Evolutionary conservation across 2,797 vertebrate genomes (phyloP).

Genomic region (Pseudochirops corinnae): DNA sequence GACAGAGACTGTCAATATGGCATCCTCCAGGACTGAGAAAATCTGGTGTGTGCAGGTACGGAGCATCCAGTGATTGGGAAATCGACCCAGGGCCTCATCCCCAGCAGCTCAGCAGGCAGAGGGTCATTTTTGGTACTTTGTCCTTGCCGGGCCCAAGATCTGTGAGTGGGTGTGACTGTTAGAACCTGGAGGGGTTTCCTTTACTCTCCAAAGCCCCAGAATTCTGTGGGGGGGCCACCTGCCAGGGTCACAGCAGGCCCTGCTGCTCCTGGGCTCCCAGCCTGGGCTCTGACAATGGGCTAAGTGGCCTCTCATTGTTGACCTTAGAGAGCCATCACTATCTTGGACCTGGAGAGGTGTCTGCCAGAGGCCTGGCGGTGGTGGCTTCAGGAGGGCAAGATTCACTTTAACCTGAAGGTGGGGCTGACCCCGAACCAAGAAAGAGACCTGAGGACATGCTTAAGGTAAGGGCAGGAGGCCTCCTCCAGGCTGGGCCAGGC

Average conservation of each 20-base stretch:
- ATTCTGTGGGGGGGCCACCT: neutral
- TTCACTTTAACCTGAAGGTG: neutral
- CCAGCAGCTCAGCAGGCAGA: neutral
- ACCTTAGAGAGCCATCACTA: neutral
- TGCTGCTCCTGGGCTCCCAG: neutral
- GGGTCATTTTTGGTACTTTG: neutral
- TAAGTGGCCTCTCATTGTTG: neutral
- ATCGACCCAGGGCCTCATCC: no score
- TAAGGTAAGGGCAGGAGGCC: neutral
- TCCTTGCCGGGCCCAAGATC: neutral
- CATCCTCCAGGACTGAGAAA: constrained; percentile 22
- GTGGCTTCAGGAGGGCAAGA: neutral
- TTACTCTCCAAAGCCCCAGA: neutral
- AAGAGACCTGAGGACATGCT: neutral
- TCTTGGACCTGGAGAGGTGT: constrained; percentile 1
- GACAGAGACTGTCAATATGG: neutral
- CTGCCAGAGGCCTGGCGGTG: neutral
- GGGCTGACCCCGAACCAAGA: neutral
- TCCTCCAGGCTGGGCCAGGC: no score
- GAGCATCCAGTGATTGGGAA: neutral
- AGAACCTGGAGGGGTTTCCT: neutral
- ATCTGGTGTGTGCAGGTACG: constrained; percentile 51
- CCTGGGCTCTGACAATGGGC: neutral
- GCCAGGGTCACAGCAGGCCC: neutral
- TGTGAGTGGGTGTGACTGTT: neutral